These are phyloP conservation scores for Cremastobaeus sp. DNA, from an alignment of 2,888 invertebrate species.

Conservation along the genomic window DNA sequence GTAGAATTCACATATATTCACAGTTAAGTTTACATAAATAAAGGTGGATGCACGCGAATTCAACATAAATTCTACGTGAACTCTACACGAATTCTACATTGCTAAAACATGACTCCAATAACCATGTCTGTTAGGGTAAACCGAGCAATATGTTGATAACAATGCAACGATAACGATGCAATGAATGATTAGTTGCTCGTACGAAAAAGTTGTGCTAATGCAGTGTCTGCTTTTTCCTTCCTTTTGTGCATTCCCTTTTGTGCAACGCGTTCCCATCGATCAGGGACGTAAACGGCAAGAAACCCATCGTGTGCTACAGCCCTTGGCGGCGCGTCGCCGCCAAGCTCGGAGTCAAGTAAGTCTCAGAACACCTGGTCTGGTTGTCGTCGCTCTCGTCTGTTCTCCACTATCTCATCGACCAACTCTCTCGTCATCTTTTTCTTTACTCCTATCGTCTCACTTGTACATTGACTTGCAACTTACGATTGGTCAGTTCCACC, in stretches of 20 bases:
- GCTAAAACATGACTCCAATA: too few relatives aligned
- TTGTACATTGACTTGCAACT: background rate
- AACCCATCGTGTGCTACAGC: conserved; percentile 87
- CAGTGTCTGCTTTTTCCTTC: conserved; percentile 77
- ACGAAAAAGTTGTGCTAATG: conserved; percentile 73
- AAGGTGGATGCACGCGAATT: too few relatives aligned
- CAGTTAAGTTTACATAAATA: too few relatives aligned
- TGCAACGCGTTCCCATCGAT: conserved; percentile 75
- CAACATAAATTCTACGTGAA: too few relatives aligned
- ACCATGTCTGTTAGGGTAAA: too few relatives aligned
- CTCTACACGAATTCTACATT: too few relatives aligned
- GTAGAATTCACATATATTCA: too few relatives aligned
- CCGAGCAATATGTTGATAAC: too few relatives aligned
- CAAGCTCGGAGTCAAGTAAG: conserved; percentile 97
- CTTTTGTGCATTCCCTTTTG: conserved; percentile 76
- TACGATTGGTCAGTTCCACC: too few relatives aligned
- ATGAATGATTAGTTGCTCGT: conserved; percentile 49
- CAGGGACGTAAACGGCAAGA: conserved; percentile 82
- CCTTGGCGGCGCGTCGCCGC: conserved; percentile 96
- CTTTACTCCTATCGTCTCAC: too few relatives aligned
- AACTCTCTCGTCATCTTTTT: background rate
- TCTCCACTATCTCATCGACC: conserved; percentile 22
- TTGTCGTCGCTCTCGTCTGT: conserved; percentile 47
- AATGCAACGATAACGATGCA: too few relatives aligned
- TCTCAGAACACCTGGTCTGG: conserved; percentile 78